phyloP scores from a whole-genome alignment of 2,113 vertebrate species.

The Verasper variegatus region DNA sequence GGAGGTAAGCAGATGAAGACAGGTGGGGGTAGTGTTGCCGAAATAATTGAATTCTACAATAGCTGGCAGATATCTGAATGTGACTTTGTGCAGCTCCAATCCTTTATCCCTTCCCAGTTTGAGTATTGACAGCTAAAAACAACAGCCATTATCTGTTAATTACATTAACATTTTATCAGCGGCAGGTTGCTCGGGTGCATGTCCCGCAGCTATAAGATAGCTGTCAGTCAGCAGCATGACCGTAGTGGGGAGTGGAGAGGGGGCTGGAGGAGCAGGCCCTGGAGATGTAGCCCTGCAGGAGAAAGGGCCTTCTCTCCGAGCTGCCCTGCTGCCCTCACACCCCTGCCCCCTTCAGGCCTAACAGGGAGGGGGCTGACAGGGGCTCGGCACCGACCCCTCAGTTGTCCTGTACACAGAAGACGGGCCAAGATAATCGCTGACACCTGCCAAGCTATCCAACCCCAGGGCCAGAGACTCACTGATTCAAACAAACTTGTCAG shows the following conservation, averaged over 20 bases:
- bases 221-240: slow-evolving; percentile 80
- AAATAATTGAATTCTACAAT: slow-evolving; percentile 88
- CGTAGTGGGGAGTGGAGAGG: slow-evolving; percentile 37
- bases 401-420: slow-evolving; percentile 70
- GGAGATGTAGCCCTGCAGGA: slow-evolving; percentile 31
- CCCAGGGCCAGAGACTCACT: slow-evolving; percentile 53
- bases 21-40: slow-evolving; percentile 69
- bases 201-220: slow-evolving; percentile 83
- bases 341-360: slow-evolving; percentile 67
- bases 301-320: slow-evolving; percentile 47
- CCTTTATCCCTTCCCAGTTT: slow-evolving; percentile 83
- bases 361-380: slow-evolving; percentile 69
- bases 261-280: slow-evolving; percentile 55
- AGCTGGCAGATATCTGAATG: slow-evolving; percentile 88
- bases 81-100: slow-evolving; percentile 85
- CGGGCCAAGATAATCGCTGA: slow-evolving; percentile 78
- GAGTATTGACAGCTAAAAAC: slow-evolving; percentile 89
- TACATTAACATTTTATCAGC: slow-evolving; percentile 91
- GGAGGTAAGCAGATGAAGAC: slow-evolving; percentile 66
- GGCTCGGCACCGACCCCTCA: slow-evolving; percentile 67
- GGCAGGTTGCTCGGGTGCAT: slow-evolving; percentile 70
- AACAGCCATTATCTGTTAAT: slow-evolving; percentile 91
- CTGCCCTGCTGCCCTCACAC: slow-evolving; percentile 59
- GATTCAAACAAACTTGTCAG: slow-evolving; percentile 56
- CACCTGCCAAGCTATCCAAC: slow-evolving; percentile 73